Conservation (phyloP, 2,113 vertebrate genomes). For the Tretioscincus oriximinensis region DNA sequence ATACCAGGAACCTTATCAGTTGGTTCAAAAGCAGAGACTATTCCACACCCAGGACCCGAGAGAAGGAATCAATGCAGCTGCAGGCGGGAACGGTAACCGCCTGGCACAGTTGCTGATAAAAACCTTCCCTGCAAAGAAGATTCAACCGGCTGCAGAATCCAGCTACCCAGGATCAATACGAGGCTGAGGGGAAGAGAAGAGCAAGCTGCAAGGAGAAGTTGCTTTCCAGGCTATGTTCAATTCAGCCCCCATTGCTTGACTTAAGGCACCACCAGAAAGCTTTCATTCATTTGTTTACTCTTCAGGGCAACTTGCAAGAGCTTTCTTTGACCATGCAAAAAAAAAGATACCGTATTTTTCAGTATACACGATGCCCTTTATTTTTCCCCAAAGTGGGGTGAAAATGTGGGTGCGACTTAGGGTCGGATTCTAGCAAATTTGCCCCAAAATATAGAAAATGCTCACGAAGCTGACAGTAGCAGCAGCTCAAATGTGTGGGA, state of each 20-base stretch:
- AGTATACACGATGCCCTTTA: too few species aligned
- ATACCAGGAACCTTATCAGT: slow-evolving; percentile 59
- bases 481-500: too few species aligned
- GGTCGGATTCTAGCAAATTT: too few species aligned
- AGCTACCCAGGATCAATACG: not conserved
- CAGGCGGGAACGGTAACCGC: not conserved
- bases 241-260: not conserved
- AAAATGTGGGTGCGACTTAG: too few species aligned
- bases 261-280: not conserved
- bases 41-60: slow-evolving; percentile 51
- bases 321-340: not conserved
- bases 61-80: slow-evolving; percentile 50
- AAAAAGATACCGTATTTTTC: not conserved
- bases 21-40: slow-evolving; percentile 42
- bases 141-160: slow-evolving; percentile 6
- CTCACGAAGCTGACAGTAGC: too few species aligned
- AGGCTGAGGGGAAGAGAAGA: not conserved
- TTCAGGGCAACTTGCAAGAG: not conserved
- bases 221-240: not conserved
- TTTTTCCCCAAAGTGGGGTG: too few species aligned
- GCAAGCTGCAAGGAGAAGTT: not conserved
- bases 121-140: slow-evolving; percentile 15
- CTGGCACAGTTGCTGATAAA: slow-evolving; percentile 50
- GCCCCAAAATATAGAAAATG: too few species aligned
- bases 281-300: slow-evolving; percentile 22